Conservation (phyloP, 2,888 invertebrate genomes). For the Dasypogon diadema region DNA sequence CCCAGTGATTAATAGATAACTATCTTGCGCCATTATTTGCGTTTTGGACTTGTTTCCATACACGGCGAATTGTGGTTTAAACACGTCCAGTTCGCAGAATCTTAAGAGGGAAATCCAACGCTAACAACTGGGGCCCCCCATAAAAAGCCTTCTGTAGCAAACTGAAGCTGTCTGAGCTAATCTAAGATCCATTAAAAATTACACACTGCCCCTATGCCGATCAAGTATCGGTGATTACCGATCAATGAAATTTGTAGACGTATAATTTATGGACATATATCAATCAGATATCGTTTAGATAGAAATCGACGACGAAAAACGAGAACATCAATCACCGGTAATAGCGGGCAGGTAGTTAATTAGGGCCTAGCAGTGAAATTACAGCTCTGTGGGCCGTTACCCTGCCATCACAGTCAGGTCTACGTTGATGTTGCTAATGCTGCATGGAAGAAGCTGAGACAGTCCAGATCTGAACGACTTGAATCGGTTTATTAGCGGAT, state of each 20-base stretch:
- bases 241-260: constrained; percentile 56
- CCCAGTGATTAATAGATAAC: constrained; percentile 39
- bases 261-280: constrained; percentile 56
- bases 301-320: constrained; percentile 50
- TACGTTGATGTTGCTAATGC: background rate
- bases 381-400: constrained; percentile 37
- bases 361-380: constrained; percentile 50
- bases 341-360: constrained; percentile 54
- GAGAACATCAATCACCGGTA: constrained; percentile 54
- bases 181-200: constrained; percentile 48
- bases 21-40: constrained; percentile 45
- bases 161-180: constrained; percentile 19
- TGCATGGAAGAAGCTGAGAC: constrained; percentile 5
- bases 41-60: constrained; percentile 37
- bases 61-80: constrained; percentile 4
- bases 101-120: constrained; percentile 18
- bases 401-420: constrained; percentile 16
- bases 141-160: constrained; percentile 6
- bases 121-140: constrained; percentile 8
- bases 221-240: constrained; percentile 47
- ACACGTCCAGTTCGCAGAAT: constrained; percentile 24
- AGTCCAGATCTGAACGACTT: background rate
- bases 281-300: constrained; percentile 54
- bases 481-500: constrained; percentile 39
- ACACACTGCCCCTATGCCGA: constrained; percentile 53